phyloP scores from a whole-genome alignment of 2,797 vertebrate species.

The Oreochromis mossambicus region DNA sequence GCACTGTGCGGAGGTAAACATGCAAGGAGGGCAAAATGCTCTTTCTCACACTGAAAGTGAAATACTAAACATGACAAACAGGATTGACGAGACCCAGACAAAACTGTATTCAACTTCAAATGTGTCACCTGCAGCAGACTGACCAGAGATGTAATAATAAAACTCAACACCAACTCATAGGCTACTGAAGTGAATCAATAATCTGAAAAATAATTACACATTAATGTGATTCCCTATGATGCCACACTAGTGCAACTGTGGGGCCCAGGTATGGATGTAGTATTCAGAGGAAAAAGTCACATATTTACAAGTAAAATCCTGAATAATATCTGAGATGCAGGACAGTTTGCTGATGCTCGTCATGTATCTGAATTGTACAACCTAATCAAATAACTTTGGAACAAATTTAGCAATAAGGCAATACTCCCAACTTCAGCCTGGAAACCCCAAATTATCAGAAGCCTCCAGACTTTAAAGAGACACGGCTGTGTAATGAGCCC shows the following conservation, averaged over 20 bases:
- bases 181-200: not conserved
- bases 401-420: not conserved
- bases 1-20: conserved; percentile 46
- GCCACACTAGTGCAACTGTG: not conserved
- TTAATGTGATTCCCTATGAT: not conserved
- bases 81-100: not conserved
- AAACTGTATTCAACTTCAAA: not conserved
- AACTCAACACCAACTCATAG: not conserved
- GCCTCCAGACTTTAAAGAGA: not conserved
- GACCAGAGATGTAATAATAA: not conserved
- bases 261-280: not conserved
- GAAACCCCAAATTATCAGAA: not conserved
- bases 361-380: not conserved
- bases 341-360: not conserved
- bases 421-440: not conserved
- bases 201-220: not conserved
- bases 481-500: not conserved
- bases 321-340: not conserved
- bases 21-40: conserved; percentile 54
- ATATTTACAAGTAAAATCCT: not conserved
- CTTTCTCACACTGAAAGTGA: not conserved
- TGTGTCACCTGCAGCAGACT: not conserved
- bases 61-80: not conserved
- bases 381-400: not conserved
- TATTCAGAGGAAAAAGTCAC: not conserved